Evolutionary conservation across 2,113 vertebrate species (phyloP).

Genomic region (Arenaria interpres): DNA sequence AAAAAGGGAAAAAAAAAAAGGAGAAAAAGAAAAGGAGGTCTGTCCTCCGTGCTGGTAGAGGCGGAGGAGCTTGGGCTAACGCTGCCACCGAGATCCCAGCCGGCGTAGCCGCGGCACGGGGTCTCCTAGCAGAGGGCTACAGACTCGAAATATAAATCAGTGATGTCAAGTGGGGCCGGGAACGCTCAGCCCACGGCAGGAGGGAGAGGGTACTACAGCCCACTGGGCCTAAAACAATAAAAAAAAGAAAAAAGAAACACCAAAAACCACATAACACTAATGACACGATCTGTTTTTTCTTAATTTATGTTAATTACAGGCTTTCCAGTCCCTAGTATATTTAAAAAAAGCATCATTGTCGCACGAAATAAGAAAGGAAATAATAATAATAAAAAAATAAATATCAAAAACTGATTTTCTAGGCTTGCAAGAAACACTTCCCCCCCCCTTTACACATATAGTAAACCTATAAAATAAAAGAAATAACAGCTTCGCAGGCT

Average conservation of each 20-base stretch:
- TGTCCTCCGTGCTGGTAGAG: rapidly evolving
- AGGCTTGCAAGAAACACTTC: neutral
- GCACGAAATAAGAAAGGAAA: neutral
- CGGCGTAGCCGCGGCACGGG: rapidly evolving
- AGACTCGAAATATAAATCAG: neutral
- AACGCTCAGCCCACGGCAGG: neutral
- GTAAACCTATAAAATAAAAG: neutral
- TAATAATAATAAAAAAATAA: neutral
- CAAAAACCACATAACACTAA: rapidly evolving
- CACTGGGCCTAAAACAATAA: neutral
- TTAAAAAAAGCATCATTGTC: neutral
- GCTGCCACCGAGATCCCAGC: rapidly evolving
- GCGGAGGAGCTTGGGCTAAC: neutral
- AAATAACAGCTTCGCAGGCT: neutral
- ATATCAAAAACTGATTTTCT: neutral
- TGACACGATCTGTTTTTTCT: neutral
- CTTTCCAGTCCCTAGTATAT: neutral
- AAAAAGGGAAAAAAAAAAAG: too few relatives aligned
- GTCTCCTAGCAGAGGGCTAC: neutral
- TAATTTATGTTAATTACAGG: neutral
- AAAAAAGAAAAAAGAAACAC: neutral
- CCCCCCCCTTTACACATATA: rapidly evolving
- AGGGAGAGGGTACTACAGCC: neutral
- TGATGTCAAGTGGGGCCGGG: neutral
- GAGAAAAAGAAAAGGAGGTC: neutral